Percentiles rank a stretch among this genome's conserved stretches.
Evolutionary conservation across 2,888 invertebrate genomes (phyloP).

Genomic region (Microctonus aethiopoides): DNA sequence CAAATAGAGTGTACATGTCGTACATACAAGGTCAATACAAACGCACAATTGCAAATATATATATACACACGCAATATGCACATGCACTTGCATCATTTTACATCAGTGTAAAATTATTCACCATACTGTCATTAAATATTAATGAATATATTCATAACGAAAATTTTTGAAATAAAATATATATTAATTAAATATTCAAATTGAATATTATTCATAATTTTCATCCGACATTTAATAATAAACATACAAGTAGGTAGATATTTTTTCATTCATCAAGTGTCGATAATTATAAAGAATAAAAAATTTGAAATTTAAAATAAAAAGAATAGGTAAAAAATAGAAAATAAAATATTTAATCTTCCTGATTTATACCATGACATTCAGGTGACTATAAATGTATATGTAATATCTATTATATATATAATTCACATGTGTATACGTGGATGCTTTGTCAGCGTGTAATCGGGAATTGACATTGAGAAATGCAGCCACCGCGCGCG

Average conservation of each 20-base stretch:
- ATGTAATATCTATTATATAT: not conserved
- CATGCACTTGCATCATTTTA: not conserved
- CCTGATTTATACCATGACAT: not conserved
- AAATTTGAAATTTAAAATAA: not conserved
- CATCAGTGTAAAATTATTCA: not conserved
- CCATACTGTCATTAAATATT: not conserved
- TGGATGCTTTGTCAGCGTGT: constrained; percentile 15
- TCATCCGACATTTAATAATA: no score
- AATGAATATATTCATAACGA: no score
- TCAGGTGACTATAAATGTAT: not conserved
- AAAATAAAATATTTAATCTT: not conserved
- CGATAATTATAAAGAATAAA: no score
- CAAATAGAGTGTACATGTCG: not conserved
- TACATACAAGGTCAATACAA: not conserved
- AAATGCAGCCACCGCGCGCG: not conserved
- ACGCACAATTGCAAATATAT: not conserved
- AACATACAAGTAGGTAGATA: no score
- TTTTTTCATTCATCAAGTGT: no score
- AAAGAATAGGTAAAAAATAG: not conserved
- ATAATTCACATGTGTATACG: not conserved
- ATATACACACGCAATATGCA: not conserved
- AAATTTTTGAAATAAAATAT: no score
- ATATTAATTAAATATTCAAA: no score
- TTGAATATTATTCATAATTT: no score
- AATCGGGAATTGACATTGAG: constrained; percentile 18